Evolutionary conservation across 2,113 vertebrate genomes (phyloP).

Genomic region (Tapirus terrestris): DNA sequence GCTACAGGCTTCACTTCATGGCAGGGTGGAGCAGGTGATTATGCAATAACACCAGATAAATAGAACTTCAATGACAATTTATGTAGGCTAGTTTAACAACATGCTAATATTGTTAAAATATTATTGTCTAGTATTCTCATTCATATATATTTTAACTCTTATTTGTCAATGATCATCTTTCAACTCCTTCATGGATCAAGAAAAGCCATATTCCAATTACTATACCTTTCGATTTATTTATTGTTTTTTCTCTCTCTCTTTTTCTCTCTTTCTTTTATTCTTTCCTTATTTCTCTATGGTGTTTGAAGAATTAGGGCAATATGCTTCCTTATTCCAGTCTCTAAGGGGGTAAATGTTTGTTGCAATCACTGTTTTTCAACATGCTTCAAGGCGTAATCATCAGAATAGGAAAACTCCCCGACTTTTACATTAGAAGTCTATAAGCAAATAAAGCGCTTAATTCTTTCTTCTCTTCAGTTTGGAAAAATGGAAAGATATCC

Average conservation of each 20-base stretch:
- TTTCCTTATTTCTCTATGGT: neutral
- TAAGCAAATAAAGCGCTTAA: slow-evolving; percentile 25
- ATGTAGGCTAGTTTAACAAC: neutral
- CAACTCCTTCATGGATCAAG: neutral
- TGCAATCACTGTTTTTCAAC: neutral
- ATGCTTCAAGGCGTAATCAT: slow-evolving; percentile 26
- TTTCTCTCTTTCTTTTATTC: neutral
- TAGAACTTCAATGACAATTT: slow-evolving; percentile 10
- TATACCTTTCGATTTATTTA: neutral
- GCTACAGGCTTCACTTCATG: neutral
- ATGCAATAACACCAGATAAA: slow-evolving; percentile 40
- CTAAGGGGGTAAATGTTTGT: neutral
- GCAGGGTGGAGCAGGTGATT: slow-evolving; percentile 21
- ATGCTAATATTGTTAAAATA: neutral
- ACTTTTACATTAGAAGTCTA: slow-evolving; percentile 30
- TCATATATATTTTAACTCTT: slow-evolving; percentile 39
- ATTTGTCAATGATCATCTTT: slow-evolving; percentile 22
- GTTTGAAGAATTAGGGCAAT: slow-evolving; percentile 45
- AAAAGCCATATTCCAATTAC: slow-evolving; percentile 16
- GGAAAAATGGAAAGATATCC: neutral
- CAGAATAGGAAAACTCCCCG: slow-evolving; percentile 2
- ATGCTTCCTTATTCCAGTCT: slow-evolving; percentile 33
- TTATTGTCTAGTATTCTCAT: slow-evolving; percentile 6
- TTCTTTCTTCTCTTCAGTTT: slow-evolving; percentile 38
- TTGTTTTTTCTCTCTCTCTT: neutral